Evolutionary conservation across 2,888 invertebrate genomes (phyloP).

Genomic region (Mantis religiosa): DNA sequence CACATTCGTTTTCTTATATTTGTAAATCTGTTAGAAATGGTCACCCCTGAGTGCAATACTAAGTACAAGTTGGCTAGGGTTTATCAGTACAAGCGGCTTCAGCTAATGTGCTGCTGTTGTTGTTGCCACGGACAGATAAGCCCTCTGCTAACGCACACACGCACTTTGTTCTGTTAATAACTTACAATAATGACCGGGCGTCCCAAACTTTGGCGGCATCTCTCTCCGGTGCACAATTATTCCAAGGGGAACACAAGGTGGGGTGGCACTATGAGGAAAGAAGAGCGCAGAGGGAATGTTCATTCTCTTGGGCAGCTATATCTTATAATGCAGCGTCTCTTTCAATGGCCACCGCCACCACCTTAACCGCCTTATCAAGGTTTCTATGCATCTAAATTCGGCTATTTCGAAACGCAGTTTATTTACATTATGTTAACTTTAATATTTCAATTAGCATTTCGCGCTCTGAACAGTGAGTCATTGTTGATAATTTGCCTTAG

Average conservation of each 20-base stretch:
- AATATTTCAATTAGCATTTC: too few relatives aligned
- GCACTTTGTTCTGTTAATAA: background rate
- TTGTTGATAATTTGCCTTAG: too few relatives aligned
- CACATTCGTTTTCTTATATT: too few relatives aligned
- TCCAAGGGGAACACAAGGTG: background rate
- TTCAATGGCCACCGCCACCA: too few relatives aligned
- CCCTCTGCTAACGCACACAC: background rate
- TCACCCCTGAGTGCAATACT: background rate
- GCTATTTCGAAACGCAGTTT: too few relatives aligned
- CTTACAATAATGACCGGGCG: conserved; percentile 8
- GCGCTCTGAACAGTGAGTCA: too few relatives aligned
- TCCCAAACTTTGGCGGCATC: background rate
- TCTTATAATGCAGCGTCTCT: too few relatives aligned
- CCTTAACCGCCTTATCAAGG: too few relatives aligned
- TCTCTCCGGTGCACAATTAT: background rate
- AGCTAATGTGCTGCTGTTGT: background rate
- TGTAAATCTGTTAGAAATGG: background rate
- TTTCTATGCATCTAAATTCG: too few relatives aligned
- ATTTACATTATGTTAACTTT: too few relatives aligned
- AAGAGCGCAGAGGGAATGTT: background rate
- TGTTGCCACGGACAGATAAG: background rate
- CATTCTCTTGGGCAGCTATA: background rate
- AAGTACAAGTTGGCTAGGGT: background rate
- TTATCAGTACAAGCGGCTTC: background rate
- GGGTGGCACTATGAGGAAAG: background rate